Conservation (phyloP, 2,888 invertebrate genomes). For the Ophion slaviceki region DNA sequence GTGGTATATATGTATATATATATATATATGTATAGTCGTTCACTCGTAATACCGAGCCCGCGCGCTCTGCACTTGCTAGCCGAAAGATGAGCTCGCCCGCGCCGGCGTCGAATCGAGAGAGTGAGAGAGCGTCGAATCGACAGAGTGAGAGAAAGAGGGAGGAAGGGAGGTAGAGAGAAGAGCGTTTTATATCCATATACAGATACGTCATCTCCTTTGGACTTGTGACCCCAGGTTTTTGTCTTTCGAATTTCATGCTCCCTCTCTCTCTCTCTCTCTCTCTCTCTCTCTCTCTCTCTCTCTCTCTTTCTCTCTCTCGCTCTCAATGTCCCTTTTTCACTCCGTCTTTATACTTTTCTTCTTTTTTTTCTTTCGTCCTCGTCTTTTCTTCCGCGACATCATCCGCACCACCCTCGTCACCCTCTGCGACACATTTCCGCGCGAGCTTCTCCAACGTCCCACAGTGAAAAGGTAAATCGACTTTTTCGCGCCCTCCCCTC, state of each 20-base stretch:
- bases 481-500: conserved; percentile 57
- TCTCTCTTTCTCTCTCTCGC: too few relatives aligned
- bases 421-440: conserved; percentile 29
- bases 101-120: conserved; percentile 18
- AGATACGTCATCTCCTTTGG: conserved; percentile 21
- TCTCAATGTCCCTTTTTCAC: not conserved
- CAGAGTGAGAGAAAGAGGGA: not conserved
- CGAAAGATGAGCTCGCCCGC: conserved; percentile 21
- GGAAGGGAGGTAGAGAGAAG: conserved; percentile 47
- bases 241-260: conserved; percentile 20
- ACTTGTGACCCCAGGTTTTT: conserved; percentile 33
- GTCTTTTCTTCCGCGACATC: conserved; percentile 32
- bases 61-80: not conserved
- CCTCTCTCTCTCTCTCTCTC: conserved; percentile 24
- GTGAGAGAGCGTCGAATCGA: not conserved
- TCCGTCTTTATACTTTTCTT: conserved; percentile 10
- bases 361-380: conserved; percentile 20
- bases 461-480: conserved; percentile 74
- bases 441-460: conserved; percentile 45
- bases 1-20: not conserved
- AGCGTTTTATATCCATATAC: conserved; percentile 12
- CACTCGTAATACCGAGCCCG: conserved; percentile 38
- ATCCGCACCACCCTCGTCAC: conserved; percentile 34
- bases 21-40: not conserved
- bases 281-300: not conserved